phyloP scores from a whole-genome alignment of 2,797 vertebrate genomes.

The Bovichtus variegatus region DNA sequence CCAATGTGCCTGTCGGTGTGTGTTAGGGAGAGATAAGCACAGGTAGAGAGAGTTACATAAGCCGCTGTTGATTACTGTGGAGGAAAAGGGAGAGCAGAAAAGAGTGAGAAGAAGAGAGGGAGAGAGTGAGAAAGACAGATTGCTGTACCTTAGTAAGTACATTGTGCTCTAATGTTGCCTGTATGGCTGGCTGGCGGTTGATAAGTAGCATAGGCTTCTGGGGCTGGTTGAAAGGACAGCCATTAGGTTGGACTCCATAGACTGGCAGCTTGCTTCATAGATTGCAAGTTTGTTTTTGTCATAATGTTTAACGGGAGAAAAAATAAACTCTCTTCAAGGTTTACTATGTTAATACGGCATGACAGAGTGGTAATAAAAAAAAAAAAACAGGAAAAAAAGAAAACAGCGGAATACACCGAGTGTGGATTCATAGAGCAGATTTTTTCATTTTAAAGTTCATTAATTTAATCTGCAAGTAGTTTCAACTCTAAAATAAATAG shows the following conservation, averaged over 20 bases:
- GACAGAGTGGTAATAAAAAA: conserved; percentile 11
- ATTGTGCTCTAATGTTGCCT: conserved; percentile 82
- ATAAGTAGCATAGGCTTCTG: conserved; percentile 77
- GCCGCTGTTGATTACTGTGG: conserved; percentile 83
- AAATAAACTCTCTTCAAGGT: conserved; percentile 54
- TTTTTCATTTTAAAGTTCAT: conserved; percentile 18
- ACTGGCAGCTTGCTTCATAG: conserved; percentile 64
- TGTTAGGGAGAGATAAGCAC: conserved; percentile 87
- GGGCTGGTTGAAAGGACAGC: conserved; percentile 77
- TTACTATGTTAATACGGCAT: conserved; percentile 49
- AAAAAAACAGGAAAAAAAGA: neutral
- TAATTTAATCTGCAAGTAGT: conserved; percentile 1
- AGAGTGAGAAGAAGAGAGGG: conserved; percentile 60
- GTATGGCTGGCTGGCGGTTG: conserved; percentile 78
- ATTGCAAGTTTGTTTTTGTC: conserved; percentile 64
- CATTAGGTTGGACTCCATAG: conserved; percentile 67
- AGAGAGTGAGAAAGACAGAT: conserved; percentile 74
- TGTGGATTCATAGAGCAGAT: neutral
- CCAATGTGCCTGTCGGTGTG: conserved; percentile 83
- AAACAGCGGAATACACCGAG: conserved; percentile 2
- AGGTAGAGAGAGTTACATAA: conserved; percentile 89
- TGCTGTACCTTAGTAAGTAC: conserved; percentile 80
- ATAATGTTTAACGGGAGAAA: conserved; percentile 45
- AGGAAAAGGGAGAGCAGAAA: conserved; percentile 72
- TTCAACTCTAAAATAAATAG: conserved; percentile 13